phyloP scores from a whole-genome alignment of 2,888 invertebrate genomes.

The Spodoptera picta region DNA sequence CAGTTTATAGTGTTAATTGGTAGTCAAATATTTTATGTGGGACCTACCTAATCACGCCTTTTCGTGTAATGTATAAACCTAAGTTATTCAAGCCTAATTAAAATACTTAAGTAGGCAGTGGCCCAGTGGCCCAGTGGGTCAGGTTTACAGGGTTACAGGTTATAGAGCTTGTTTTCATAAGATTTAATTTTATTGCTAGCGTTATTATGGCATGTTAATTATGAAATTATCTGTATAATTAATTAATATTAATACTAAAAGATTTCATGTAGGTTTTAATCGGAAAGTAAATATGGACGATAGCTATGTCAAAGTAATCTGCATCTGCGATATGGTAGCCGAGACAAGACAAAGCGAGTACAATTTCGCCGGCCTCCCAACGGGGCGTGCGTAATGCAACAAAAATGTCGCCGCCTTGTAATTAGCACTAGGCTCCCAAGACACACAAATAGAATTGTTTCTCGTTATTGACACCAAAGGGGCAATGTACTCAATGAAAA shows the following conservation, averaged over 20 bases:
- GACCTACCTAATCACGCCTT: conserved; percentile 1
- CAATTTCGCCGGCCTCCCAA: conserved; percentile 42
- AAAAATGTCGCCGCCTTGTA: conserved; percentile 74
- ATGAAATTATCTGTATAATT: background rate
- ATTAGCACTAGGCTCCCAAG: conserved; percentile 74
- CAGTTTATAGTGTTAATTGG: conserved; percentile 25
- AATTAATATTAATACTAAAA: conserved; percentile 18
- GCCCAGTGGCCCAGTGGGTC: no score
- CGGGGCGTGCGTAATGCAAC: conserved; percentile 65
- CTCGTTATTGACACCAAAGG: conserved; percentile 62
- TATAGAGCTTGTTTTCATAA: no score
- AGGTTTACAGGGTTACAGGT: no score
- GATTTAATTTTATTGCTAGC: background rate
- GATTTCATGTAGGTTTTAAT: conserved; percentile 1
- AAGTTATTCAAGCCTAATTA: no score
- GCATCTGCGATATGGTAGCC: conserved; percentile 39
- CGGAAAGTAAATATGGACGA: conserved; percentile 12
- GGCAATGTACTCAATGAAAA: conserved; percentile 66
- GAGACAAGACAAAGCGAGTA: conserved; percentile 50
- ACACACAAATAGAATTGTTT: conserved; percentile 73
- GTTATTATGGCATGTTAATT: background rate
- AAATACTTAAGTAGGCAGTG: no score
- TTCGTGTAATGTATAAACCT: no score
- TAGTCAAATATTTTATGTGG: conserved; percentile 10
- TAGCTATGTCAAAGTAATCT: conserved; percentile 29